Percentiles rank a stretch among this genome's conserved stretches.
phyloP scores from a whole-genome alignment of 2,888 invertebrate genomes.

The Cremastobaeus sp. region DNA sequence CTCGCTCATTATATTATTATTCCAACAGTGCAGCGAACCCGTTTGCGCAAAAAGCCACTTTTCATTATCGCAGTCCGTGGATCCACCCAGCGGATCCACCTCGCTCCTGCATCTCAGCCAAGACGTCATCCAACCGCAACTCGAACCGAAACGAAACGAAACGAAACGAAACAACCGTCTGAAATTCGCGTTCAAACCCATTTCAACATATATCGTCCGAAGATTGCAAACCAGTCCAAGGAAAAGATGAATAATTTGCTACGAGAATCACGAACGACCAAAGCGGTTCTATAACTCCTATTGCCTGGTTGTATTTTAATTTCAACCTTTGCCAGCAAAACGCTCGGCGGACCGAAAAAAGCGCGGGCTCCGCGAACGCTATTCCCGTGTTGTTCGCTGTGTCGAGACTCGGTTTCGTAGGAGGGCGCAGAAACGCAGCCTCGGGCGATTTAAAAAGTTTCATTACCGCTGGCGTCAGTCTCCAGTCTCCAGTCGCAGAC shows the following conservation, averaged over 20 bases:
- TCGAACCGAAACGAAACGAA: too few relatives aligned
- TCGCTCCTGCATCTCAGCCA: too few relatives aligned
- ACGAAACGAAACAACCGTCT: too few relatives aligned
- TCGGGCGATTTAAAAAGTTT: slow-evolving; percentile 69
- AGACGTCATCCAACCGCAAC: too few relatives aligned
- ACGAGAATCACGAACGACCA: slow-evolving; percentile 21
- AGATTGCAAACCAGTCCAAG: neutral
- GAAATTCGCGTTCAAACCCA: too few relatives aligned
- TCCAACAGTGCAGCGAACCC: neutral
- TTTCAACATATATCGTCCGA: too few relatives aligned
- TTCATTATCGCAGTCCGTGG: slow-evolving; percentile 11
- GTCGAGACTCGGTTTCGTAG: slow-evolving; percentile 9
- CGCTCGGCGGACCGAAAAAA: slow-evolving; percentile 59
- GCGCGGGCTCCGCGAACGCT: slow-evolving; percentile 44
- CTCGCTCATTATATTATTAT: slow-evolving; percentile 27
- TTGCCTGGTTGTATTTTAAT: slow-evolving; percentile 64
- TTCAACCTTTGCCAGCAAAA: slow-evolving; percentile 57
- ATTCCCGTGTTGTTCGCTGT: slow-evolving; percentile 36
- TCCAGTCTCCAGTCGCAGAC: slow-evolving; percentile 62
- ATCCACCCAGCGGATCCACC: neutral
- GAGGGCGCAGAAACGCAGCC: slow-evolving; percentile 62
- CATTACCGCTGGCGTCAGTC: slow-evolving; percentile 67
- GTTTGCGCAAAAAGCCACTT: slow-evolving; percentile 21
- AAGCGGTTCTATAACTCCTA: slow-evolving; percentile 62
- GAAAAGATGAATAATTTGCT: neutral